Conservation (phyloP, 2,797 vertebrate genomes). For the Manis crassicaudata region DNA sequence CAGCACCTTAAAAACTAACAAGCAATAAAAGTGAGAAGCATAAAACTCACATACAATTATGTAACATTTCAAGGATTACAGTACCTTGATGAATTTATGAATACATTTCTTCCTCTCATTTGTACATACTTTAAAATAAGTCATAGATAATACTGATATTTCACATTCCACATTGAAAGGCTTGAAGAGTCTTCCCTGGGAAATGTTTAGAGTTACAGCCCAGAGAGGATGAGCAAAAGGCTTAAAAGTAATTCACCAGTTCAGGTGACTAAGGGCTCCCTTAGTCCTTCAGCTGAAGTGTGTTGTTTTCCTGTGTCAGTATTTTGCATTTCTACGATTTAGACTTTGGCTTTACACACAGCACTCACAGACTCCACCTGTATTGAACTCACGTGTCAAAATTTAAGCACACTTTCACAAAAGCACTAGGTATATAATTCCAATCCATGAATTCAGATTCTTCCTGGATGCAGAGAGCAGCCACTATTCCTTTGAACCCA, state of each 20-base stretch:
- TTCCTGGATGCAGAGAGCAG: neutral
- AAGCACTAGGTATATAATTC: neutral
- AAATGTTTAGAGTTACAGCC: neutral
- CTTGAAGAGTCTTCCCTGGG: conserved; percentile 11
- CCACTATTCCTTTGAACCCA: neutral
- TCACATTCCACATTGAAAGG: neutral
- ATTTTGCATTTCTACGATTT: neutral
- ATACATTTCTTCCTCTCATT: neutral
- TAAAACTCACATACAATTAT: neutral
- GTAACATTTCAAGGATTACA: neutral
- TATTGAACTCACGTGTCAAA: neutral
- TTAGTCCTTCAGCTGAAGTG: neutral
- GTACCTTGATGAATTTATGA: conserved; percentile 26
- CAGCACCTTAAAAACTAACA: neutral
- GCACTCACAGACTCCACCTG: neutral
- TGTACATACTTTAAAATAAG: neutral
- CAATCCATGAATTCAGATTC: neutral
- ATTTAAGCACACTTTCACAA: neutral
- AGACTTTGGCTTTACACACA: neutral
- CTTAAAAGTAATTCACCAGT: neutral
- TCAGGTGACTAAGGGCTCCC: neutral
- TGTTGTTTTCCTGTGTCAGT: neutral
- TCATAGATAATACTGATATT: conserved; percentile 49
- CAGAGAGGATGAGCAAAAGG: neutral
- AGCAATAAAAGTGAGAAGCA: neutral